phyloP scores from a whole-genome alignment of 2,888 invertebrate genomes.

The Pachliopta kotzebuea region DNA sequence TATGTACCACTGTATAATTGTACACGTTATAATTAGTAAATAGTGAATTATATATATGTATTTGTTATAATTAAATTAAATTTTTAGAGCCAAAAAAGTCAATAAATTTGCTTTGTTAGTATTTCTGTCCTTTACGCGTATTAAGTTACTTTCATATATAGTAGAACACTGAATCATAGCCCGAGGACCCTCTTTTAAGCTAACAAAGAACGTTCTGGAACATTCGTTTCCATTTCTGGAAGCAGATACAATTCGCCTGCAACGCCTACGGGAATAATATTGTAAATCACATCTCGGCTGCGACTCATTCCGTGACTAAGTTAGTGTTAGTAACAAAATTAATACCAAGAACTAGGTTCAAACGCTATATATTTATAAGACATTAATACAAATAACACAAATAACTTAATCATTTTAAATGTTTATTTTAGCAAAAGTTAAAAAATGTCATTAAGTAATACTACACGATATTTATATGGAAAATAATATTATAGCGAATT shows the following conservation, averaged over 20 bases:
- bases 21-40: too few species aligned
- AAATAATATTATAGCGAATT: not conserved
- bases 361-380: slow-evolving; percentile 8
- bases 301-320: slow-evolving; percentile 54
- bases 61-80: too few species aligned
- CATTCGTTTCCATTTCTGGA: slow-evolving; percentile 62
- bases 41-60: too few species aligned
- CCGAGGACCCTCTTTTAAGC: slow-evolving; percentile 32
- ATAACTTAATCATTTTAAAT: not conserved
- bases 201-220: slow-evolving; percentile 57
- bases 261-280: slow-evolving; percentile 60
- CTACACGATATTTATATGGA: too few species aligned
- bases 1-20: too few species aligned
- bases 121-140: not conserved
- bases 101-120: too few species aligned
- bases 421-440: not conserved
- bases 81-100: too few species aligned
- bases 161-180: slow-evolving; percentile 30
- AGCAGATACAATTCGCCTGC: slow-evolving; percentile 51
- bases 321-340: slow-evolving; percentile 34
- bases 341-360: slow-evolving; percentile 17
- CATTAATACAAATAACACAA: too few species aligned
- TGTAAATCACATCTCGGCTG: slow-evolving; percentile 57
- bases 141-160: slow-evolving; percentile 16
- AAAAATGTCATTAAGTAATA: not conserved